phyloP scores from a whole-genome alignment of 2,797 vertebrate genomes.

The Oryzias sinensis region DNA sequence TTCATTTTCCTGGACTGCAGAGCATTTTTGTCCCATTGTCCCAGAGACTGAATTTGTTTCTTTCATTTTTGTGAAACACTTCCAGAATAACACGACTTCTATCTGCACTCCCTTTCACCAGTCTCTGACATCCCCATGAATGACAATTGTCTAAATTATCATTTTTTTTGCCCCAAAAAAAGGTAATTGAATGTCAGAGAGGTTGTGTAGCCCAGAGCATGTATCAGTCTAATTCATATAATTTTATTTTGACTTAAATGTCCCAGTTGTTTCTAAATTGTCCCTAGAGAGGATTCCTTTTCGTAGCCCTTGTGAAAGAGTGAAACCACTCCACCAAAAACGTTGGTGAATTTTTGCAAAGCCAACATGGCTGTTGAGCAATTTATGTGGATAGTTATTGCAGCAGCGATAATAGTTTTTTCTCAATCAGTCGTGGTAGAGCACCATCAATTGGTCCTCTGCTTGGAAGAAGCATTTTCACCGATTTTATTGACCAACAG shows the following conservation, averaged over 20 bases:
- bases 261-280: not conserved
- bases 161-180: not conserved
- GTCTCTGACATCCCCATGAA: too few species aligned
- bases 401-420: slow-evolving; percentile 1
- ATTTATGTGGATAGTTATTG: slow-evolving; percentile 14
- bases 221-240: not conserved
- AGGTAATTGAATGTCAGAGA: not conserved
- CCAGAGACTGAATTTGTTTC: too few species aligned
- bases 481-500: not conserved
- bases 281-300: not conserved
- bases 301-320: not conserved
- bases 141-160: too few species aligned
- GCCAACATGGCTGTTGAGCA: not conserved
- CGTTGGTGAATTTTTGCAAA: not conserved
- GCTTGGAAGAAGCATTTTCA: not conserved
- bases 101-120: too few species aligned
- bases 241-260: not conserved
- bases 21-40: too few species aligned
- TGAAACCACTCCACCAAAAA: not conserved
- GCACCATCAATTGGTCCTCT: not conserved
- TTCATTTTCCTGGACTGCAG: too few species aligned
- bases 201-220: not conserved
- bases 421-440: not conserved
- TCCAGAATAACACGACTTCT: too few species aligned
- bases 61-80: too few species aligned